phyloP scores from a whole-genome alignment of 2,113 vertebrate genomes.

The Leptosomus discolor region DNA sequence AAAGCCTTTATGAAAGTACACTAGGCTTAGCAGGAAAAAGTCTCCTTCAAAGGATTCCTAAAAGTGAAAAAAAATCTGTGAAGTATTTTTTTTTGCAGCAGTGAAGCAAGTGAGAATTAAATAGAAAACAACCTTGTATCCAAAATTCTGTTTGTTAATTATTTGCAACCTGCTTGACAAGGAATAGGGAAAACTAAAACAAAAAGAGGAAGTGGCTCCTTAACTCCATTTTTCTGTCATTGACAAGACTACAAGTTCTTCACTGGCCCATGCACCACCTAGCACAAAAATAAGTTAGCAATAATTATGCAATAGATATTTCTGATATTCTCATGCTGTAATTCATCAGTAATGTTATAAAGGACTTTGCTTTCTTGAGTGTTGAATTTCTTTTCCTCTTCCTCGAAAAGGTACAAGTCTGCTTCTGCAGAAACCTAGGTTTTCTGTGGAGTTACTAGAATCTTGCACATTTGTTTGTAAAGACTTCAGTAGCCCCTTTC shows the following conservation, averaged over 20 bases:
- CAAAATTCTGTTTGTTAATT: not conserved
- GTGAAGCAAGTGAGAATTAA: not conserved
- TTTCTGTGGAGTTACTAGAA: not conserved
- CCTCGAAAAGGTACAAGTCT: fast-evolving
- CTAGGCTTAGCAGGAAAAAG: not conserved
- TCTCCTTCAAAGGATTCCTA: not conserved
- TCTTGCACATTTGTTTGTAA: not conserved
- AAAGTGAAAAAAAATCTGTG: not conserved
- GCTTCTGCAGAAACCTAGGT: not conserved
- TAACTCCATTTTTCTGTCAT: not conserved
- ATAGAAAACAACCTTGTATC: not conserved
- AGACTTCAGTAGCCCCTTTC: not conserved
- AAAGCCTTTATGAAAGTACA: not conserved
- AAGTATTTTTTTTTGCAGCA: not conserved
- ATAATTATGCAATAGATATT: not conserved
- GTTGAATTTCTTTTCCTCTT: not conserved
- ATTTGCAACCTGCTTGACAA: not conserved
- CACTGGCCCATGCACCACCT: not conserved
- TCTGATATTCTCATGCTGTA: not conserved
- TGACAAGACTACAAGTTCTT: not conserved
- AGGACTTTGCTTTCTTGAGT: not conserved
- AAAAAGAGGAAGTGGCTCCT: not conserved
- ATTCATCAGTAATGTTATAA: not conserved
- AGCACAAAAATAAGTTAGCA: not conserved
- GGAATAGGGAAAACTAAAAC: not conserved